Evolutionary conservation across 2,888 invertebrate species (phyloP).

Genomic region (Scaptomyza cyrtandrae): DNA sequence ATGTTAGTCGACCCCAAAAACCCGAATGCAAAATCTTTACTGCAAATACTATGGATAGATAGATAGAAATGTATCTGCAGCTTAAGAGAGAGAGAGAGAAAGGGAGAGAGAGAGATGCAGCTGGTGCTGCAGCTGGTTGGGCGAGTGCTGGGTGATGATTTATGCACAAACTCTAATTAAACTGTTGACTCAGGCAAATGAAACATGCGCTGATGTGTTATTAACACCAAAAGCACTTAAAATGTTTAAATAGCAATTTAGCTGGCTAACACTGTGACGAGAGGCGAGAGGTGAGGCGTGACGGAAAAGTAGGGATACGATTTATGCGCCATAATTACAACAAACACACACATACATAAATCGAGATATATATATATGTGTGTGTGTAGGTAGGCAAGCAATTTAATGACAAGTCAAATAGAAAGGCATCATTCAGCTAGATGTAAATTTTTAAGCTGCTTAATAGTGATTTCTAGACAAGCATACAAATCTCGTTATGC

Average conservation of each 20-base stretch:
- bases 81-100: background rate
- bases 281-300: background rate
- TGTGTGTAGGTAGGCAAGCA: slow-evolving; percentile 32
- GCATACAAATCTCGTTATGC: background rate
- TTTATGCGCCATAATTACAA: slow-evolving; percentile 38
- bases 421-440: slow-evolving; percentile 36
- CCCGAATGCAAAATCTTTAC: slow-evolving; percentile 25
- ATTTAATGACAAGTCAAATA: slow-evolving; percentile 61
- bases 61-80: slow-evolving; percentile 25
- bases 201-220: slow-evolving; percentile 74
- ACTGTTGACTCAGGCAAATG: slow-evolving; percentile 75
- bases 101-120: slow-evolving; percentile 5
- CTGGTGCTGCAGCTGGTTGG: slow-evolving; percentile 6
- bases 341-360: slow-evolving; percentile 15
- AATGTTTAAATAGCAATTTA: slow-evolving; percentile 69
- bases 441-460: slow-evolving; percentile 57
- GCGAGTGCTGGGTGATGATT: slow-evolving; percentile 46
- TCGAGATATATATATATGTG: background rate
- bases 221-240: slow-evolving; percentile 74
- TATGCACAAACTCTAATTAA: slow-evolving; percentile 74
- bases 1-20: slow-evolving; percentile 1
- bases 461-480: slow-evolving; percentile 38
- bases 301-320: background rate
- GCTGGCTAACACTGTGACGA: slow-evolving; percentile 21
- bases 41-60: slow-evolving; percentile 15